Base-by-base conservation (phyloP, 2,113 vertebrate species). In the Pangasianodon gigas region DNA sequence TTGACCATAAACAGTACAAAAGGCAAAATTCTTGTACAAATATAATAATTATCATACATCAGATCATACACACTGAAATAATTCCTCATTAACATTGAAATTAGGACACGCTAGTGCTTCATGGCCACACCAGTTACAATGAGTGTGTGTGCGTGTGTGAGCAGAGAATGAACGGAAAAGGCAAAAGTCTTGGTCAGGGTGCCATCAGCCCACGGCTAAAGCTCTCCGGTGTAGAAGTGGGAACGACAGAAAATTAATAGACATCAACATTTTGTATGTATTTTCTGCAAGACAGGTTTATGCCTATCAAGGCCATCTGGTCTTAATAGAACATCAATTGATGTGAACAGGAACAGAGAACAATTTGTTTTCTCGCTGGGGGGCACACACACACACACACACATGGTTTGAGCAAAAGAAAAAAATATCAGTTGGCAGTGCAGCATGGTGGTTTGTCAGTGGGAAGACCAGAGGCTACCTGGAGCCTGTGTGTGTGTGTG, bases 311-410 rank as follows among this genome's bases (percentile, higher is more conserved):
- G 89, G 92, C 92, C 93, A 93, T 94, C 90, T 93, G 93, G 88
- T 92, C 82, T 92, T 94, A 93, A 93, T 94, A 92, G 91, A 91
- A 92, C 94, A 92, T 93, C 93, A 92, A 92, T 94, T 91, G 94
- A 94, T 94, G 91, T 94, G 94, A 94, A 93, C 91, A 93, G 92
- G 93, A 92, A 93, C 90, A 90, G 92, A 93, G 91, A 90, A 91
- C 89, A 92, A 93, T 93, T 94, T 94, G 94, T 93, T 94, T 94
- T 92, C 94, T 92, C 93, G 90, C 87, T 90, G 85, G 91, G 91
- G 88, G 92, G 92, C 89, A 65, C 18, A 52, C 77, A 87, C 41
- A 51, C 77, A 81, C 75, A 54, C 89, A 74, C 77, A 74, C 46
- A 74, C 37, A 54, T 1, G 13, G 62, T 80, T 52, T 51, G 32